Conservation (phyloP, 1,140 invertebrate species). For the Thrips palmi region DNA sequence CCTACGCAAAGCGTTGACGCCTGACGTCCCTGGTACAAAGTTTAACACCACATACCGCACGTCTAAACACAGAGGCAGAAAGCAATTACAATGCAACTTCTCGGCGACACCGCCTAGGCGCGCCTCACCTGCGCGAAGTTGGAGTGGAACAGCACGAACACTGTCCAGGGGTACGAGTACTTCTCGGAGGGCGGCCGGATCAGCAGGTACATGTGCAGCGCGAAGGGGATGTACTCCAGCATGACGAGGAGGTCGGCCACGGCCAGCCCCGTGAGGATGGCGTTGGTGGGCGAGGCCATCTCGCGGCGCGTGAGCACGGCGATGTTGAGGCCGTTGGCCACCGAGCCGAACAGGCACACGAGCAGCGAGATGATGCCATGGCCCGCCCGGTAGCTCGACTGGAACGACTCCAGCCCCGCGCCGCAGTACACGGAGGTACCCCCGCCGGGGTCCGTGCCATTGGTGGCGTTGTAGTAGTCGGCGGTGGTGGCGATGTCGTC, state of each 20-base stretch:
- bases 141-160: constrained; percentile 66
- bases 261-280: constrained; percentile 74
- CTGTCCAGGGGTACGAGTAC: constrained; percentile 56
- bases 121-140: constrained; percentile 70
- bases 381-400: constrained; percentile 26
- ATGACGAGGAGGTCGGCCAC: constrained; percentile 83
- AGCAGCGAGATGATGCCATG: constrained; percentile 56
- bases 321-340: constrained; percentile 87
- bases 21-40: too few species aligned
- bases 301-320: constrained; percentile 78
- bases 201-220: constrained; percentile 57
- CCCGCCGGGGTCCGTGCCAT: too few species aligned
- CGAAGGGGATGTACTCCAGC: constrained; percentile 83
- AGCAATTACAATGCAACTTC: too few species aligned
- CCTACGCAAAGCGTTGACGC: too few species aligned
- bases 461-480: too few species aligned
- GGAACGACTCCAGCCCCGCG: constrained; percentile 23
- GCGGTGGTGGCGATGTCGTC: too few species aligned
- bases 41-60: too few species aligned
- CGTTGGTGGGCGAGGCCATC: constrained; percentile 83
- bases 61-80: too few species aligned
- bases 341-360: constrained; percentile 80
- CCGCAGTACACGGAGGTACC: too few species aligned
- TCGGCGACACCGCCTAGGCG: too few species aligned
- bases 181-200: constrained; percentile 21